Percentiles rank a stretch among this genome's conserved stretches.
These are phyloP conservation scores for Phylloscopus whistleri DNA, from an alignment of 2,113 vertebrate genomes.

Conservation along the genomic window DNA sequence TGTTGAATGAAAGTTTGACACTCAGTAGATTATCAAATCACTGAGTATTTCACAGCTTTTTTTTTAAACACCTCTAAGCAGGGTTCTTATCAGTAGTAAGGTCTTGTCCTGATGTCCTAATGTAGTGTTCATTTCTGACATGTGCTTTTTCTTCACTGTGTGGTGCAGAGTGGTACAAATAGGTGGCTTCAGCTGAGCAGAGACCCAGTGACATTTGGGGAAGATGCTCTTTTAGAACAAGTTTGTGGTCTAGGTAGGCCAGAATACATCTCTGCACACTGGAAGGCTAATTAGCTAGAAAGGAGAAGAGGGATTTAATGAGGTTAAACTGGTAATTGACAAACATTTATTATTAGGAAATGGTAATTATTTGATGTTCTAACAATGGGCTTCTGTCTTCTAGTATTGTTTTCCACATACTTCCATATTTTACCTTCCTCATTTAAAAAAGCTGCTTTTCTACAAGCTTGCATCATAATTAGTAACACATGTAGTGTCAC, in stretches of 20 bases:
- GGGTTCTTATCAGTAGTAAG: background rate
- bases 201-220: background rate
- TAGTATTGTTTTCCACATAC: background rate
- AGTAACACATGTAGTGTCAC: background rate
- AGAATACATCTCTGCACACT: background rate
- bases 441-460: background rate
- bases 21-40: background rate
- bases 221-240: background rate
- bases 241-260: background rate
- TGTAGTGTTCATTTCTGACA: background rate
- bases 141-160: background rate
- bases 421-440: background rate
- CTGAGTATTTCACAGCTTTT: background rate
- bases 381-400: background rate
- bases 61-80: background rate
- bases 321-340: background rate
- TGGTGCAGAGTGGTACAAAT: background rate
- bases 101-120: background rate
- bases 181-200: background rate
- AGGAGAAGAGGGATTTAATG: background rate
- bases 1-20: background rate
- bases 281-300: background rate
- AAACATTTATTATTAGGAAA: background rate
- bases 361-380: background rate
- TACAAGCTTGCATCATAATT: background rate